Evolutionary conservation across 2,888 invertebrate genomes (phyloP).

Genomic region (Mongoloraphidia duomilia): DNA sequence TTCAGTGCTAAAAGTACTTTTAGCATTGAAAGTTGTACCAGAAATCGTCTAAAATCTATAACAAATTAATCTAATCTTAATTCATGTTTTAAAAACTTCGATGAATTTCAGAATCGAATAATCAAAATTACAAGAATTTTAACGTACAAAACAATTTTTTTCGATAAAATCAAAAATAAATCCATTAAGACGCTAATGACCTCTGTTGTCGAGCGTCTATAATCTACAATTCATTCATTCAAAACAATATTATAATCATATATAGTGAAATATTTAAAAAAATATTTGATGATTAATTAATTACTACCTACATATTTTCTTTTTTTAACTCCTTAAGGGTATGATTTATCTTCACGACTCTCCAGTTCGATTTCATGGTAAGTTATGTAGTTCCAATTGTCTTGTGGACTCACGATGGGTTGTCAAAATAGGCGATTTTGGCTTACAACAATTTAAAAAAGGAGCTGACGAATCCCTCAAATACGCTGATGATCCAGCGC

Average conservation of each 20-base stretch:
- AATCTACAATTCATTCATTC: neutral
- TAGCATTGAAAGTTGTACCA: too few species aligned
- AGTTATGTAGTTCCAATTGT: constrained; percentile 80
- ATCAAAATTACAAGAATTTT: too few species aligned
- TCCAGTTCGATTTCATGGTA: constrained; percentile 73
- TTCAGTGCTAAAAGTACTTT: too few species aligned
- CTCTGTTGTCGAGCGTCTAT: neutral
- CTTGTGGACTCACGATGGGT: constrained; percentile 92
- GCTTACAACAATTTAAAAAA: constrained; percentile 71
- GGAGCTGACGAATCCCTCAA: constrained; percentile 48
- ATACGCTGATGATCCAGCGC: constrained; percentile 35
- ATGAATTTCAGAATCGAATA: too few species aligned
- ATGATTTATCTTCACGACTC: constrained; percentile 85
- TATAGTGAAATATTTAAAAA: too few species aligned
- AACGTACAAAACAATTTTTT: too few species aligned
- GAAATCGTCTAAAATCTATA: too few species aligned
- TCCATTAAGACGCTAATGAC: neutral
- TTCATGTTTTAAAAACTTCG: too few species aligned
- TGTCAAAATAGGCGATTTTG: constrained; percentile 84
- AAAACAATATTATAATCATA: neutral
- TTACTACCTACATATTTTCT: neutral
- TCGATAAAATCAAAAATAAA: too few species aligned
- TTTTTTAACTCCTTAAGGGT: constrained; percentile 40
- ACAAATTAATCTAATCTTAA: too few species aligned
- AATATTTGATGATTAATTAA: too few species aligned